These are phyloP conservation scores for Euura lappo DNA, from an alignment of 1,140 invertebrate species.

Conservation along the genomic window DNA sequence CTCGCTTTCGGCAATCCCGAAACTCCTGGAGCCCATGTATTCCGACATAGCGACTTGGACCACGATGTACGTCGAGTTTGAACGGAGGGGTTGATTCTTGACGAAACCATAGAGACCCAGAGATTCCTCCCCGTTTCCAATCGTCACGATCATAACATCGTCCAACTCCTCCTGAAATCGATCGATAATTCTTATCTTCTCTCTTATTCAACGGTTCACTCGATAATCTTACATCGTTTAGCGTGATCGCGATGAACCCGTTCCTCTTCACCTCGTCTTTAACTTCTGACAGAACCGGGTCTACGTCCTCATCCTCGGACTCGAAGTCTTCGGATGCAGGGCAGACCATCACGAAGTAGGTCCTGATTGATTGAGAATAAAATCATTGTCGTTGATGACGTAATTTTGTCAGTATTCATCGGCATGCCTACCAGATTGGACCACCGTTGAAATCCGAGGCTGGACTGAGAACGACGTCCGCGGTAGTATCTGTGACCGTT, in stretches of 20 bases:
- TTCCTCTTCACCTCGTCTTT: constrained; percentile 9
- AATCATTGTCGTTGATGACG: not conserved
- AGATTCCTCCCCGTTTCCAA: constrained; percentile 13
- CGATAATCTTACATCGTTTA: constrained; percentile 3
- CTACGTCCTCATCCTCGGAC: not conserved
- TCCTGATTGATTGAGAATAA: not conserved
- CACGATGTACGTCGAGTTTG: constrained; percentile 10
- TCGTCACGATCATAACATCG: constrained; percentile 8
- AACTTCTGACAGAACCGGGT: constrained; percentile 12
- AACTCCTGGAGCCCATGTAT: constrained; percentile 14
- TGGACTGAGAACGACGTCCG: constrained; percentile 12
- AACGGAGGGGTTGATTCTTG: constrained; percentile 10
- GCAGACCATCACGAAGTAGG: constrained; percentile 16
- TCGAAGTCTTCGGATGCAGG: not conserved
- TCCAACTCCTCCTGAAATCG: constrained; percentile 13
- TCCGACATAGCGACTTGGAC: constrained; percentile 15
- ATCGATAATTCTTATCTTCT: not conserved
- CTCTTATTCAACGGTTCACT: not conserved
- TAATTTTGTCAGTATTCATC: not conserved
- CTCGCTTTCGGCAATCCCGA: constrained; percentile 14
- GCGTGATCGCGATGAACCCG: constrained; percentile 10
- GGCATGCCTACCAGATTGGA: constrained; percentile 12
- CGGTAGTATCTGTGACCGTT: not conserved
- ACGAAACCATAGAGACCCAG: constrained; percentile 12
- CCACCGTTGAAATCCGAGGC: constrained; percentile 7